These are phyloP conservation scores for Leptoteleia sp. DNA, from an alignment of 1,140 invertebrate species.

Conservation along the genomic window DNA sequence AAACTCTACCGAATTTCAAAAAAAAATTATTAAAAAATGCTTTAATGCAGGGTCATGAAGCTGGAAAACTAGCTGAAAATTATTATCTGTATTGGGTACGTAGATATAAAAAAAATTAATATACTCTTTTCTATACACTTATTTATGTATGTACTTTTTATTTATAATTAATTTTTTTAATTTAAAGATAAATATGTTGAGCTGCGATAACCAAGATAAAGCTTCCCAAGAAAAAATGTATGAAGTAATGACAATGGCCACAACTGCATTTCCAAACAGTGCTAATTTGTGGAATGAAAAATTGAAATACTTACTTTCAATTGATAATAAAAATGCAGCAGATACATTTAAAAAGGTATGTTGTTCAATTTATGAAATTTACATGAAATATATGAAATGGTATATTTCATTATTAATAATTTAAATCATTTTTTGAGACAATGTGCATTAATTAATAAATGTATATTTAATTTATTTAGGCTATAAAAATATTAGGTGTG, in stretches of 20 bases:
- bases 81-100: constrained; percentile 82
- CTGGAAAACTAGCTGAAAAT: constrained; percentile 79
- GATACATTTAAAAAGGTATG: constrained; percentile 74
- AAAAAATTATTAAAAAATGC: constrained; percentile 79
- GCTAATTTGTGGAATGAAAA: constrained; percentile 80
- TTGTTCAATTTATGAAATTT: too few species aligned
- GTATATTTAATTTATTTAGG: too few species aligned
- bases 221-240: constrained; percentile 70
- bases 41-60: constrained; percentile 77
- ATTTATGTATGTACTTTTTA: too few species aligned
- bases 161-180: too few species aligned
- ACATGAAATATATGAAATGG: too few species aligned
- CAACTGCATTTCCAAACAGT: constrained; percentile 76
- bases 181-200: constrained; percentile 75
- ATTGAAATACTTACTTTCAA: constrained; percentile 75
- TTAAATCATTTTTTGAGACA: too few species aligned
- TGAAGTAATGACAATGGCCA: constrained; percentile 78
- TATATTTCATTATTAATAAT: too few species aligned
- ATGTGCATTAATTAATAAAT: too few species aligned
- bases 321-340: constrained; percentile 71
- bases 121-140: too few species aligned
- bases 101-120: too few species aligned
- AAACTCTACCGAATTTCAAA: constrained; percentile 78
- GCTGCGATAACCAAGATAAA: constrained; percentile 68
- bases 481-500: constrained; percentile 73